A percentile compares a stretch with the other conserved stretches of the same genome.
These are phyloP conservation scores for Cataglyphis rosenhaueri DNA, from an alignment of 2,888 invertebrate genomes.

Conservation along the genomic window DNA sequence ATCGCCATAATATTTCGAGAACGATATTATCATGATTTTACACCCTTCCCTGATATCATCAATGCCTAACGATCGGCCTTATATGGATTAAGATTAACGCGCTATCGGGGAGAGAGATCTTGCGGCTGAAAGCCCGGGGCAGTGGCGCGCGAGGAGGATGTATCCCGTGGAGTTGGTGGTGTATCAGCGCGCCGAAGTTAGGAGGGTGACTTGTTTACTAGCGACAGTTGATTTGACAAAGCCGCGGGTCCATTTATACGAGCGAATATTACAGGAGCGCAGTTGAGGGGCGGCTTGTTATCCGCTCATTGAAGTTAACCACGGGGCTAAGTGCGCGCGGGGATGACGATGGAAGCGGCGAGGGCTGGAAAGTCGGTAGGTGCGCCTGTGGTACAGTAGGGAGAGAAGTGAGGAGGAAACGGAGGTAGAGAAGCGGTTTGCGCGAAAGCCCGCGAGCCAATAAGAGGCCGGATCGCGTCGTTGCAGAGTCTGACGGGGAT, in stretches of 20 bases:
- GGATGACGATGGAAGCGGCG: slow-evolving; percentile 36
- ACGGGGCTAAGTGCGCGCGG: slow-evolving; percentile 83
- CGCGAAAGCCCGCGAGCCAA: slow-evolving; percentile 78
- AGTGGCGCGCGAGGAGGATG: slow-evolving; percentile 55
- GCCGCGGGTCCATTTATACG: slow-evolving; percentile 84
- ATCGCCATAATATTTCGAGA: neutral
- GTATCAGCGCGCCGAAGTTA: slow-evolving; percentile 62
- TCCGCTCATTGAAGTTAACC: slow-evolving; percentile 86
- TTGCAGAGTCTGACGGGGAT: slow-evolving; percentile 81
- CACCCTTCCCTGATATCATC: slow-evolving; percentile 55
- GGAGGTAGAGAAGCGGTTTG: slow-evolving; percentile 53
- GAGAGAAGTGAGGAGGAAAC: slow-evolving; percentile 36
- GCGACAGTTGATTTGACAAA: slow-evolving; percentile 85
- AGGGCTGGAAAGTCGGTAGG: slow-evolving; percentile 44
- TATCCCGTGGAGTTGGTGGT: slow-evolving; percentile 50
- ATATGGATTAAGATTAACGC: slow-evolving; percentile 16
- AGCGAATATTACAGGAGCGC: slow-evolving; percentile 84
- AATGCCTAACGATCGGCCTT: slow-evolving; percentile 21
- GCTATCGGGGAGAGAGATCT: slow-evolving; percentile 37
- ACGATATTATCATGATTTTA: slow-evolving; percentile 2
- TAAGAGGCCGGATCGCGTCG: slow-evolving; percentile 84
- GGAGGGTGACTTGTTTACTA: slow-evolving; percentile 80
- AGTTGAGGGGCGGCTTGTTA: slow-evolving; percentile 84
- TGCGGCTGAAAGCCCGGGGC: slow-evolving; percentile 28
- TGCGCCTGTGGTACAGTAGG: slow-evolving; percentile 35